Conservation (phyloP, 2,888 invertebrate genomes). For the Theristus sp. region DNA sequence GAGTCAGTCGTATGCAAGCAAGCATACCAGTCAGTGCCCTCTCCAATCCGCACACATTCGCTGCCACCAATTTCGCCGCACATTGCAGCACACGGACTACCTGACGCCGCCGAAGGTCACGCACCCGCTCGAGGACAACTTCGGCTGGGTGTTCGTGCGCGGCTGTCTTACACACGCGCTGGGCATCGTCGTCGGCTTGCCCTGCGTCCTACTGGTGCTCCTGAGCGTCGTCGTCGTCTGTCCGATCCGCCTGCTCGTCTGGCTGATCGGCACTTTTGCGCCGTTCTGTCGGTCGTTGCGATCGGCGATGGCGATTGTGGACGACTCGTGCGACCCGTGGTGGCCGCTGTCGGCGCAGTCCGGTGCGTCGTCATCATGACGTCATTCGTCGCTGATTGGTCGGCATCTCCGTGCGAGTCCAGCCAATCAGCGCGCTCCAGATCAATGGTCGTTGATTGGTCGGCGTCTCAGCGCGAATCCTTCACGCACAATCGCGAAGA, state of each 20-base stretch:
- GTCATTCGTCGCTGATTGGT: no score
- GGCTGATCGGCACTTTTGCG: neutral
- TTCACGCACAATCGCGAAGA: no score
- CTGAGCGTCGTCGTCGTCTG: neutral
- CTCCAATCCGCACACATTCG: no score
- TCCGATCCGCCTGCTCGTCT: constrained; percentile 2
- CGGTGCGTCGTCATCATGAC: neutral
- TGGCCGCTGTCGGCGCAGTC: constrained; percentile 2
- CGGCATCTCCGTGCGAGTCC: no score
- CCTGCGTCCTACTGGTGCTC: neutral
- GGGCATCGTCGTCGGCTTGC: constrained; percentile 2
- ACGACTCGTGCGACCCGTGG: constrained; percentile 2
- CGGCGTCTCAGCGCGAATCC: no score
- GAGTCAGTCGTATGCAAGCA: no score
- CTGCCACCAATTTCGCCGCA: no score
- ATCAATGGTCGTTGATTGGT: no score
- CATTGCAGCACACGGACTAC: constrained; percentile 4
- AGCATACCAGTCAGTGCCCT: no score
- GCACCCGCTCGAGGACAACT: constrained; percentile 6
- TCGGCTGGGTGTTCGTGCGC: neutral
- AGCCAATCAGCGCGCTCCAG: no score
- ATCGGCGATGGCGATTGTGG: neutral
- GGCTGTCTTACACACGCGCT: neutral
- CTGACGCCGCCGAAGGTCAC: neutral
- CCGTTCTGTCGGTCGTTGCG: neutral